These are phyloP conservation scores for Encarsia formosa DNA, from an alignment of 2,888 invertebrate species.

Conservation along the genomic window DNA sequence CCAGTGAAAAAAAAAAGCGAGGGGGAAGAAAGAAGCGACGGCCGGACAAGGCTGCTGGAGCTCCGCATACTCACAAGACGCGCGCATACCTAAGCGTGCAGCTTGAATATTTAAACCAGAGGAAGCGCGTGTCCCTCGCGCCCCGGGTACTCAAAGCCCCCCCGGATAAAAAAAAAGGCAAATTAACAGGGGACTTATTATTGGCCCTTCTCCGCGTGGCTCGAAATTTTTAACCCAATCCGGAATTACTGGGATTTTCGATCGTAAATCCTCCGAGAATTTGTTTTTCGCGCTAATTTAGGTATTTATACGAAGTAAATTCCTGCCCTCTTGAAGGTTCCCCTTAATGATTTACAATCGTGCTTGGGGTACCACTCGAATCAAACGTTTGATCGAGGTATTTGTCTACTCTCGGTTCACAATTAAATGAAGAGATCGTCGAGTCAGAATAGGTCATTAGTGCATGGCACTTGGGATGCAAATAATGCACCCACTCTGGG, in stretches of 20 bases:
- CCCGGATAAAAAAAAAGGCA: background rate
- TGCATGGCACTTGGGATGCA: too few relatives aligned
- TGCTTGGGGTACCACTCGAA: too few relatives aligned
- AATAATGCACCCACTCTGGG: too few relatives aligned
- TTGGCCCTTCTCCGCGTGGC: conserved; percentile 11
- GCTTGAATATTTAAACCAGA: conserved; percentile 12
- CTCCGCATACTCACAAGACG: conserved; percentile 5
- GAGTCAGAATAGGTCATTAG: too few relatives aligned
- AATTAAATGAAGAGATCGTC: too few relatives aligned
- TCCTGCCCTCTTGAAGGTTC: too few relatives aligned
- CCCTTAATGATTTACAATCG: too few relatives aligned
- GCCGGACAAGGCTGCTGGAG: background rate
- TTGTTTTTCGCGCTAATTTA: too few relatives aligned
- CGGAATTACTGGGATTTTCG: conserved; percentile 1
- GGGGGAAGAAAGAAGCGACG: too few relatives aligned
- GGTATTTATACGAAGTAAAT: too few relatives aligned
- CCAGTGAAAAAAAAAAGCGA: conserved; percentile 4
- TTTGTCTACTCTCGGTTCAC: too few relatives aligned
- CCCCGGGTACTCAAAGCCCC: conserved; percentile 5
- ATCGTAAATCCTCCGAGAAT: background rate
- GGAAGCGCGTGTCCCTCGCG: conserved; percentile 1
- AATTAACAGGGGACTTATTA: conserved; percentile 3
- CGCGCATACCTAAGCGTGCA: conserved; percentile 14
- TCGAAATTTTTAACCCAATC: background rate
- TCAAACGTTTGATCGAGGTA: too few relatives aligned